Evolutionary conservation across 2,113 vertebrate species (phyloP).

Genomic region (Geococcyx californianus): DNA sequence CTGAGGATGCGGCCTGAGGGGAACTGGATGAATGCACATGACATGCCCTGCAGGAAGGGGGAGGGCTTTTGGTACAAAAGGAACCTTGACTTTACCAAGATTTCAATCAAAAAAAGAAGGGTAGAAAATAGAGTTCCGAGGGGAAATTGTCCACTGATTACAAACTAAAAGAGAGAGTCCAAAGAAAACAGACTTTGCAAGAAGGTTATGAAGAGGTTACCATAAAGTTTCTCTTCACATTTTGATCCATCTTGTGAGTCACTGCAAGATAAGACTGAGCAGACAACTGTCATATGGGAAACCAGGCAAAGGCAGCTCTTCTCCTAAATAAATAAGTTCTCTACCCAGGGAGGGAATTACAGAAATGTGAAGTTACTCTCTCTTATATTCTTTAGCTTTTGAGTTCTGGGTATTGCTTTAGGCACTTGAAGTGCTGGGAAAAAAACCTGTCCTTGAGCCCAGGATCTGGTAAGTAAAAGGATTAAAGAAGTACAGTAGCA

Average conservation of each 20-base stretch:
- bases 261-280: constrained; percentile 37
- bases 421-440: background rate
- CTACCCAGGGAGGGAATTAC: background rate
- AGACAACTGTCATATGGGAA: constrained; percentile 4
- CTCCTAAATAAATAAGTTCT: background rate
- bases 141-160: constrained; percentile 47
- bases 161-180: background rate
- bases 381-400: background rate
- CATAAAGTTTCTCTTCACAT: background rate
- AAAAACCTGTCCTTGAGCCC: background rate
- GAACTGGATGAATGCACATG: background rate
- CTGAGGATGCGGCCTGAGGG: background rate
- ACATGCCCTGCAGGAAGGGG: background rate
- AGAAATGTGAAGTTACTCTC: background rate
- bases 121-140: constrained; percentile 12
- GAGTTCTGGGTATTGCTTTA: background rate
- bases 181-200: background rate
- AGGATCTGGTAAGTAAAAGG: background rate
- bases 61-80: background rate
- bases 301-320: background rate
- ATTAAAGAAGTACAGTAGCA: background rate
- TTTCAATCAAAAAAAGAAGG: background rate
- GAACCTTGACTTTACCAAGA: background rate
- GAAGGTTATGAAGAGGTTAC: constrained; percentile 7
- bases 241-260: constrained; percentile 47